Conservation (phyloP, 2,888 invertebrate species). For the Liopterus haemorrhoidalis region DNA sequence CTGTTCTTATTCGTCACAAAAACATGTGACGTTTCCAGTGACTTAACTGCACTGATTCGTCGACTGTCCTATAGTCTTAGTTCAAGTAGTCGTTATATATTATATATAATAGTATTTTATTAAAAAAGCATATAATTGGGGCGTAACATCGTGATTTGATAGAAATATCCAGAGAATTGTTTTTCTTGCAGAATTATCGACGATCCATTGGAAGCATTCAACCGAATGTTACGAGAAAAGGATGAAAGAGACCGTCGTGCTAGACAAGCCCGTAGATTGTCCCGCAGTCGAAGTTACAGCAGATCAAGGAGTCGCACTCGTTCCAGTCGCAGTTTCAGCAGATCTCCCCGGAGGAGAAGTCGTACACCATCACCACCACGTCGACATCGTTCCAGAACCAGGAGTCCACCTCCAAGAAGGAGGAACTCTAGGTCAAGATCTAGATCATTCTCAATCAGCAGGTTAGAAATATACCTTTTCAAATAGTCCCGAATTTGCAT, state of each 20-base stretch:
- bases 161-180: neutral
- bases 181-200: constrained; percentile 60
- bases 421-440: constrained; percentile 41
- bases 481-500: no score
- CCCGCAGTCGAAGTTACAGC: constrained; percentile 49
- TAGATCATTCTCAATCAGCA: constrained; percentile 52
- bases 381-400: constrained; percentile 39
- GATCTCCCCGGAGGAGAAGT: constrained; percentile 45
- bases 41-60: no score
- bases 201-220: constrained; percentile 81
- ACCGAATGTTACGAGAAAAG: constrained; percentile 79
- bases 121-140: no score
- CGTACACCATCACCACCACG: constrained; percentile 39
- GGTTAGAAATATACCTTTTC: constrained; percentile 43
- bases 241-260: constrained; percentile 62
- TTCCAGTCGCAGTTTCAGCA: constrained; percentile 44
- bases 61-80: no score
- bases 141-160: no score
- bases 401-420: constrained; percentile 19
- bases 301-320: constrained; percentile 44
- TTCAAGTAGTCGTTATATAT: no score
- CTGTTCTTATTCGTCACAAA: no score
- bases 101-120: no score
- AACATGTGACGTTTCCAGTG: no score
- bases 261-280: constrained; percentile 56